Percentiles rank a stretch among this genome's conserved stretches.
phyloP scores from a whole-genome alignment of 2,888 invertebrate genomes.

The Ormyrus rosae region DNA sequence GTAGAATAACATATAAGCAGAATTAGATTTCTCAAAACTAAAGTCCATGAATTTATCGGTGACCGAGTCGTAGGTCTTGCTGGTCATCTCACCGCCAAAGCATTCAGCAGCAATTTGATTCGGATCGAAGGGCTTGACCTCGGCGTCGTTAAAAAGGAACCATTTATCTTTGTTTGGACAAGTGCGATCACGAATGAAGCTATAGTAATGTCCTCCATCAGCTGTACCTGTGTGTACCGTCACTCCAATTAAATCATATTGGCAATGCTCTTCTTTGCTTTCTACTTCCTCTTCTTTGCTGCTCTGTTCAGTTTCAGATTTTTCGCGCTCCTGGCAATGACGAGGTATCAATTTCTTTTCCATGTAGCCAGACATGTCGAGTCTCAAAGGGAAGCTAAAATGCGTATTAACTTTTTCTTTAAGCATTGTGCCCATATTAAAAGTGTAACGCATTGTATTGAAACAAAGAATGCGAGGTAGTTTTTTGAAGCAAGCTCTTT shows the following conservation, averaged over 20 bases:
- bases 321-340: slow-evolving; percentile 77
- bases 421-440: slow-evolving; percentile 98
- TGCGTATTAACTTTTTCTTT: slow-evolving; percentile 98
- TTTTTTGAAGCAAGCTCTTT: slow-evolving; percentile 95
- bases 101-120: slow-evolving; percentile 96
- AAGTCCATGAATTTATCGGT: slow-evolving; percentile 98
- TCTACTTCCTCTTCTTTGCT: slow-evolving; percentile 74
- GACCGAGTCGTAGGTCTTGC: slow-evolving; percentile 97
- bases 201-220: slow-evolving; percentile 97
- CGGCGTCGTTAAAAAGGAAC: slow-evolving; percentile 94
- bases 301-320: slow-evolving; percentile 61
- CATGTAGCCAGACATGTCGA: slow-evolving; percentile 96
- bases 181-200: slow-evolving; percentile 92
- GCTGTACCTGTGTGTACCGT: slow-evolving; percentile 99
- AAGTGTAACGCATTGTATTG: slow-evolving; percentile 97
- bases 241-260: slow-evolving; percentile 92
- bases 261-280: slow-evolving; percentile 80
- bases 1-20: slow-evolving; percentile 98
- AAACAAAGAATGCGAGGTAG: slow-evolving; percentile 95
- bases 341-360: slow-evolving; percentile 91
- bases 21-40: slow-evolving; percentile 97
- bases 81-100: slow-evolving; percentile 98
- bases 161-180: slow-evolving; percentile 88
- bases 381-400: slow-evolving; percentile 94
- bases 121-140: slow-evolving; percentile 96